Evolutionary conservation across 2,797 vertebrate genomes (phyloP), one percentile per base, ranked within the genome.

Genomic region (Distichodus sexfasciatus): DNA sequence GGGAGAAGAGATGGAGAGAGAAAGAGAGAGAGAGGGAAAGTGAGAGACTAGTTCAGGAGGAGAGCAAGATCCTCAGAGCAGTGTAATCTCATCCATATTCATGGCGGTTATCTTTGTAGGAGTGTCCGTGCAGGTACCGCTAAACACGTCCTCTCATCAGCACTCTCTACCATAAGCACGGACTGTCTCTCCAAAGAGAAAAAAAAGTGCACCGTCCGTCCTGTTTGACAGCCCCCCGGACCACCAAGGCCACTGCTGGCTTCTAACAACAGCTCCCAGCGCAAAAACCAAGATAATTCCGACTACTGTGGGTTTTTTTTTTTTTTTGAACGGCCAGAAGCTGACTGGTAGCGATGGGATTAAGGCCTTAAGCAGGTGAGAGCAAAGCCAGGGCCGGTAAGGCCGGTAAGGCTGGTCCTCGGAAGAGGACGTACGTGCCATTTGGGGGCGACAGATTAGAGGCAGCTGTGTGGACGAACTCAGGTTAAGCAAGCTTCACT

Each of bases 1-100:
- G 46, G 46, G 46, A 47, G 21, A 47, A 47, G 21, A 4, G 21
- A 47, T 33, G 44, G 44, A 57, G n/a, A 2, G 53, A 54, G 51
- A 14, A 4, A 50, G 2, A 60, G 54, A 62, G 19, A 15, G 6
- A 17, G 15, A 40, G 10, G 4, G 15, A 9, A n/a, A 36, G 38
- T 33, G 28, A 47, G 29, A 40, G 23, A 59, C 55, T 15, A 66
- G 31, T 24, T 14, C 51, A 46, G 28, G 23, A 53, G 46, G 40
- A 31, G 14, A 67, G 29, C 35, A 33, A 15, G 47, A 58, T 48
- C 24, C 43, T 58, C 64, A 53, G 24, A 47, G 35, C 31, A 62
- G 62, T 46, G 50, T 44, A 65, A 69, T 72, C 57, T 63, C 64
- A 73, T 76, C 36, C 66, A 71, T 77, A 71, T 76, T 79, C 33